A percentile compares a stretch with the other conserved stretches of the same genome.
These are phyloP conservation scores for human DNA, from an alignment of 2,113 vertebrate genomes.

Conservation along the genomic window DNA sequence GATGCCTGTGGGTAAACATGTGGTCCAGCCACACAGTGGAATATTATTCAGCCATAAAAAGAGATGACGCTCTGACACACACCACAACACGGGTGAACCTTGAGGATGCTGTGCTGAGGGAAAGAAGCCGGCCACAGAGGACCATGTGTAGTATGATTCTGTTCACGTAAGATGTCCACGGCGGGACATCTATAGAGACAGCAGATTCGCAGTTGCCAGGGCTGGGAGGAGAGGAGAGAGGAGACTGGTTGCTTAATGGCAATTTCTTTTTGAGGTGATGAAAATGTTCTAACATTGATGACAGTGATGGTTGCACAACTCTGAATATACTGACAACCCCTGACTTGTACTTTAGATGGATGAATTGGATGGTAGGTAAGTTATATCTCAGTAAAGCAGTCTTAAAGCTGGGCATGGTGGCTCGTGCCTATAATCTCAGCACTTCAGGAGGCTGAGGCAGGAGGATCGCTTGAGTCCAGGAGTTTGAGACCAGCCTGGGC, in stretches of 20 bases:
- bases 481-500: neutral
- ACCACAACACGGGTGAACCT: accelerated
- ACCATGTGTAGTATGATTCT: neutral
- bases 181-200: accelerated
- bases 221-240: neutral
- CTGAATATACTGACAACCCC: neutral
- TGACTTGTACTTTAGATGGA: neutral
- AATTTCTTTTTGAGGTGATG: too few species aligned
- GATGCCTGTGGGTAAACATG: neutral
- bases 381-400: neutral
- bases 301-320: neutral
- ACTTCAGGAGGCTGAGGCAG: neutral
- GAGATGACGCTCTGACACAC: accelerated
- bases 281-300: neutral
- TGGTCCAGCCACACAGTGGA: accelerated
- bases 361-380: neutral
- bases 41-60: neutral
- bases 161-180: neutral
- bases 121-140: neutral
- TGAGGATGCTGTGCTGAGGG: neutral
- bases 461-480: neutral
- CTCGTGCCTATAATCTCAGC: neutral
- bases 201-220: neutral
- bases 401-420: neutral
- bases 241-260: neutral